phyloP scores from a whole-genome alignment of 2,113 vertebrate genomes.

The Clarias magur region DNA sequence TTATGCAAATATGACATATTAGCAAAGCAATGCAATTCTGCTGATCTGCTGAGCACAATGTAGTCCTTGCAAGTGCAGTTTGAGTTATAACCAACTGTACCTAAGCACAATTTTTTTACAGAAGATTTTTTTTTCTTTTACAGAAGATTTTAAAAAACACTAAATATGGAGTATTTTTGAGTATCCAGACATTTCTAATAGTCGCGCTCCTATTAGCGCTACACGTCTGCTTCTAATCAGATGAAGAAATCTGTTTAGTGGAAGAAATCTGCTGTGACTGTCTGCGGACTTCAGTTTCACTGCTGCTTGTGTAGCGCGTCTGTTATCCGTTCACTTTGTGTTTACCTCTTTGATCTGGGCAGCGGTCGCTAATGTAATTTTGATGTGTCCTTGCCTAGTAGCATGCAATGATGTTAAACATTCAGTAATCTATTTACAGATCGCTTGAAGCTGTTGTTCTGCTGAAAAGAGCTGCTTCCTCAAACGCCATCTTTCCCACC shows the following conservation, averaged over 20 bases:
- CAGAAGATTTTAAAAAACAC: background rate
- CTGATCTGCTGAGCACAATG: background rate
- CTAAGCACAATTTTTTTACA: background rate
- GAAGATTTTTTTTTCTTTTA: too few relatives aligned
- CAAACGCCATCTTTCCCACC: background rate
- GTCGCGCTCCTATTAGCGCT: background rate
- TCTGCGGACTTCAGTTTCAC: slow-evolving; percentile 25
- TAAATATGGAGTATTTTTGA: background rate
- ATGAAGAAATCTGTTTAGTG: slow-evolving; percentile 28
- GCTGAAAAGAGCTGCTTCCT: slow-evolving; percentile 16
- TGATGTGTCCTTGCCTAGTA: slow-evolving; percentile 24
- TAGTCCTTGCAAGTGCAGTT: background rate
- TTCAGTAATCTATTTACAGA: slow-evolving; percentile 43
- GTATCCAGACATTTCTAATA: slow-evolving; percentile 12
- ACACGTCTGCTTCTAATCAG: slow-evolving; percentile 19
- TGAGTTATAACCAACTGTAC: background rate
- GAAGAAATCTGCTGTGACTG: background rate
- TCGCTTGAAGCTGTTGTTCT: slow-evolving; percentile 1
- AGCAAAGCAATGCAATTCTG: background rate
- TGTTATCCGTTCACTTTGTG: slow-evolving; percentile 16
- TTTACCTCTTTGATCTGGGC: slow-evolving; percentile 17
- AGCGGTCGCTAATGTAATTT: slow-evolving; percentile 21
- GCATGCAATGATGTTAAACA: slow-evolving; percentile 8
- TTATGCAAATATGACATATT: background rate
- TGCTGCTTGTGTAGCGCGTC: slow-evolving; percentile 1